These are phyloP conservation scores for Coracias cyanogaster DNA, from an alignment of 2,797 vertebrate species.

Conservation along the genomic window DNA sequence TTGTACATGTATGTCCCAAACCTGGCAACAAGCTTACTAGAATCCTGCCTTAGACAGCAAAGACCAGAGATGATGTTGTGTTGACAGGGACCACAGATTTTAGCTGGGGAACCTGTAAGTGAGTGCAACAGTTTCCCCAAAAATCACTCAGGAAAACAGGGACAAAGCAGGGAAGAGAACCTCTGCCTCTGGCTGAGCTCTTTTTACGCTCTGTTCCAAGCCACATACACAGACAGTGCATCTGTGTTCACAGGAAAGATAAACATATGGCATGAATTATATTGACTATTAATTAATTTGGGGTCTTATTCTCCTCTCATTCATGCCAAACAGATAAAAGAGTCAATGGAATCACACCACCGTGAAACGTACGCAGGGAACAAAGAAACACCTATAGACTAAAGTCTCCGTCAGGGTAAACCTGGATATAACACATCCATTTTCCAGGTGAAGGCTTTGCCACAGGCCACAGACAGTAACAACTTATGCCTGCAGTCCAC, in stretches of 20 bases:
- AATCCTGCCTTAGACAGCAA: background rate
- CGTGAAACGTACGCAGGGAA: background rate
- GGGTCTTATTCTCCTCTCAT: background rate
- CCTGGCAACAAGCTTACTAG: background rate
- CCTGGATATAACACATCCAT: background rate
- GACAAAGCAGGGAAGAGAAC: background rate
- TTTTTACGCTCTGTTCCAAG: background rate
- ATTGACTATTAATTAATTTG: background rate
- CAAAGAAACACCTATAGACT: background rate
- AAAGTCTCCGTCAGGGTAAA: background rate
- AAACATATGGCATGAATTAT: background rate
- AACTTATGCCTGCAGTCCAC: background rate
- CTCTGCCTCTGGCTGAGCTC: background rate
- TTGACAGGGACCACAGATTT: background rate
- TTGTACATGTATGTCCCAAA: background rate
- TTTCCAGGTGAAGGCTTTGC: background rate
- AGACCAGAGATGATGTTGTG: background rate
- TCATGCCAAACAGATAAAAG: background rate
- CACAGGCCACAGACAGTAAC: background rate
- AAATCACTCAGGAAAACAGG: background rate
- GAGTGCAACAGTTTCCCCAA: background rate
- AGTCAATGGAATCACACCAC: background rate
- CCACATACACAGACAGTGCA: background rate
- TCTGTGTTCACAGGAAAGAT: background rate
- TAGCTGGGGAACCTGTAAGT: background rate